Conservation (phyloP, 2,888 invertebrate genomes). For the Dendrolimus houi region DNA sequence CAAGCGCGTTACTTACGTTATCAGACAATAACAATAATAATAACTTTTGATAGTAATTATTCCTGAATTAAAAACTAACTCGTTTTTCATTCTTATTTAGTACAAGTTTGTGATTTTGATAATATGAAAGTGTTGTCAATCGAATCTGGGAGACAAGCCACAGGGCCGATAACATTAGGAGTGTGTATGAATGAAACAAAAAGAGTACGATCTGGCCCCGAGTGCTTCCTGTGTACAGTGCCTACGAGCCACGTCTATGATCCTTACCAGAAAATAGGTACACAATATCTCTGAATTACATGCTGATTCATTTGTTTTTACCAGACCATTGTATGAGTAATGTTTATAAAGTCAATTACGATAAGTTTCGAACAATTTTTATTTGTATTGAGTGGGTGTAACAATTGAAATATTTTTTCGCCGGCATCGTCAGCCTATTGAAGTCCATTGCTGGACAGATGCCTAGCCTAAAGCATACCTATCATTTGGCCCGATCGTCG, state of each 20-base stretch:
- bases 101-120: too few relatives aligned
- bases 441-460: too few relatives aligned
- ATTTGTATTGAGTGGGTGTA: background rate
- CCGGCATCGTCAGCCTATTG: too few relatives aligned
- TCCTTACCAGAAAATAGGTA: too few relatives aligned
- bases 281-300: background rate
- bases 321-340: background rate
- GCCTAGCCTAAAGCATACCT: too few relatives aligned
- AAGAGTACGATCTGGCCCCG: conserved; percentile 31
- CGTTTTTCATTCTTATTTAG: too few relatives aligned
- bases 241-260: conserved; percentile 16
- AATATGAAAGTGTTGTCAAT: background rate
- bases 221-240: conserved; percentile 49
- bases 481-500: too few relatives aligned
- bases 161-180: conserved; percentile 45
- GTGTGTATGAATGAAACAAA: conserved; percentile 43
- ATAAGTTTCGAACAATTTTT: background rate
- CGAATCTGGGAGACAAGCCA: background rate
- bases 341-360: background rate
- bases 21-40: too few relatives aligned
- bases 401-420: too few relatives aligned
- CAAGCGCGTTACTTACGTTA: too few relatives aligned
- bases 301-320: background rate
- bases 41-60: too few relatives aligned
- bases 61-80: too few relatives aligned